Conservation (phyloP, 2,888 invertebrate species). For the Pollenia amentaria region DNA sequence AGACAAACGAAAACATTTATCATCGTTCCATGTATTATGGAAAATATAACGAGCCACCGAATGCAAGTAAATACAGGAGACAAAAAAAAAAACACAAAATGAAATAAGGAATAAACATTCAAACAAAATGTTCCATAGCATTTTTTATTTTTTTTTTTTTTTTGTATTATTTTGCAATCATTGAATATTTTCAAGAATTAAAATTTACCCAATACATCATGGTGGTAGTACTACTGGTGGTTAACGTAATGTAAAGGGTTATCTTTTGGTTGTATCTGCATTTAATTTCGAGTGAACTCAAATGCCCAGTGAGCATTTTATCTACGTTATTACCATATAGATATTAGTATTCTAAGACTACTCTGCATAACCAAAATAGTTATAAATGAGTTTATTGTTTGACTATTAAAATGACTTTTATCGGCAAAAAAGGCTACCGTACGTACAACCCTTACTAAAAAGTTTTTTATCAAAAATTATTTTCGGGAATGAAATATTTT, state of each 20-base stretch:
- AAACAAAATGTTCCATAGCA: constrained; percentile 22
- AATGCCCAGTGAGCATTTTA: not conserved
- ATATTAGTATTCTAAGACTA: too few relatives aligned
- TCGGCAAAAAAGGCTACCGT: too few relatives aligned
- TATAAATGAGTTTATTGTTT: too few relatives aligned
- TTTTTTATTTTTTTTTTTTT: too few relatives aligned
- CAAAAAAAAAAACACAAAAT: constrained; percentile 11
- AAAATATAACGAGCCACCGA: constrained; percentile 53
- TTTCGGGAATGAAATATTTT: too few relatives aligned
- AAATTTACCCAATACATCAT: constrained; percentile 35
- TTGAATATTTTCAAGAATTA: constrained; percentile 60
- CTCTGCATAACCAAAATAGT: too few relatives aligned
- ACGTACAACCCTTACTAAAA: too few relatives aligned
- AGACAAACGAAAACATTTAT: constrained; percentile 63
- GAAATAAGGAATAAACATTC: constrained; percentile 16
- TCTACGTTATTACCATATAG: too few relatives aligned
- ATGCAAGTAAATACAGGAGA: not conserved
- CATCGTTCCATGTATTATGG: constrained; percentile 51
- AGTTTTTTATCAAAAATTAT: too few relatives aligned
- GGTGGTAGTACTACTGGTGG: not conserved
- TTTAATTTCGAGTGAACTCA: constrained; percentile 33
- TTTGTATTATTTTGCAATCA: constrained; percentile 36
- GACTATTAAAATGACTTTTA: too few relatives aligned
- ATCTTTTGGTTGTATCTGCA: constrained; percentile 55
- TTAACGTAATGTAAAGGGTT: constrained; percentile 28